A percentile compares a stretch with the other conserved stretches of the same genome.
Evolutionary conservation across 1,140 invertebrate species (phyloP).

Genomic region (Arion vulgaris): DNA sequence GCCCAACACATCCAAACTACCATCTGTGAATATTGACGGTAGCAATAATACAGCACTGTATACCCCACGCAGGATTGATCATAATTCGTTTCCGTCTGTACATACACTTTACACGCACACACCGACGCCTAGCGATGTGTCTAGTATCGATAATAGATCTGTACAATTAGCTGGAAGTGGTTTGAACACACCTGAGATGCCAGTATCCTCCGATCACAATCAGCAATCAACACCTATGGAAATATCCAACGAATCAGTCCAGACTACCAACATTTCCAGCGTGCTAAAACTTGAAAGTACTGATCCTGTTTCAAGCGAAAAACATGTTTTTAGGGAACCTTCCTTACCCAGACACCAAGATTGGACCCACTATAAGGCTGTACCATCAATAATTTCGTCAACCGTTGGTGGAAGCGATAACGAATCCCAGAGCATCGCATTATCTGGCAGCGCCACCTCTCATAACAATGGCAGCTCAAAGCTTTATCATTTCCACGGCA

Average conservation of each 20-base stretch:
- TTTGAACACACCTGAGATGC: conserved; percentile 52
- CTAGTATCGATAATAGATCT: conserved; percentile 54
- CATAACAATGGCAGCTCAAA: conserved; percentile 50
- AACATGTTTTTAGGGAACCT: conserved; percentile 62
- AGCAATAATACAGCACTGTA: neutral
- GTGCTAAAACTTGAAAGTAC: conserved; percentile 37
- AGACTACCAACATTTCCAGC: conserved; percentile 40
- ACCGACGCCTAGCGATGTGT: conserved; percentile 69
- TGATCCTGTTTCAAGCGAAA: conserved; percentile 34
- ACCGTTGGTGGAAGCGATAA: conserved; percentile 46
- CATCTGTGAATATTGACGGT: neutral
- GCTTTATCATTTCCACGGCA: conserved; percentile 63
- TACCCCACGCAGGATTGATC: neutral
- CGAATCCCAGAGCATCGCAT: conserved; percentile 47
- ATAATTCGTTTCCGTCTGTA: conserved; percentile 43
- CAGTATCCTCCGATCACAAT: conserved; percentile 42
- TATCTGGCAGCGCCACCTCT: conserved; percentile 43
- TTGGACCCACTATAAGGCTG: conserved; percentile 60
- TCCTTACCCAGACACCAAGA: conserved; percentile 55
- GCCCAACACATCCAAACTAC: neutral
- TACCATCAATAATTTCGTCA: conserved; percentile 48
- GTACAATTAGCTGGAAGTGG: conserved; percentile 45
- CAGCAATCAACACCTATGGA: neutral
- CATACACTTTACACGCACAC: conserved; percentile 60
- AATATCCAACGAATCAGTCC: neutral